These are phyloP conservation scores for Echiichthys vipera DNA, from an alignment of 2,797 vertebrate genomes.

Conservation along the genomic window DNA sequence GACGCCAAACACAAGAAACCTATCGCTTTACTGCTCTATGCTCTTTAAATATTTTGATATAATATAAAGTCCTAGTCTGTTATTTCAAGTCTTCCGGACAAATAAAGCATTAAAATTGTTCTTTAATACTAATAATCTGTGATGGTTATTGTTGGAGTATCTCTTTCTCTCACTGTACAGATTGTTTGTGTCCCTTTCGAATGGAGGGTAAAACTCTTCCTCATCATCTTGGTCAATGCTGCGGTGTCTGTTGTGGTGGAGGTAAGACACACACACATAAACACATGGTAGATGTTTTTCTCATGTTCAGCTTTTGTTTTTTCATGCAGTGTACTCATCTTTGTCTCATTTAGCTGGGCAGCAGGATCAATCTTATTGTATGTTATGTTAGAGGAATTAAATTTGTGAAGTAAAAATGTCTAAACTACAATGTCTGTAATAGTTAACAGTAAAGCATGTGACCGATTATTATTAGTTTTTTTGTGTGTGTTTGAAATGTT, in stretches of 20 bases:
- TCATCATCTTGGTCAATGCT: conserved; percentile 89
- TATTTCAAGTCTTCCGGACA: background rate
- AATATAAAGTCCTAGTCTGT: background rate
- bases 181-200: conserved; percentile 92
- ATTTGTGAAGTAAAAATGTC: conserved; percentile 14
- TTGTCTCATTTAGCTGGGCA: conserved; percentile 58
- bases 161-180: conserved; percentile 70
- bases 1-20: background rate
- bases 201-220: conserved; percentile 89
- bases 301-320: conserved; percentile 60
- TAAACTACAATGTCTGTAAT: background rate
- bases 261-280: conserved; percentile 85
- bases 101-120: background rate
- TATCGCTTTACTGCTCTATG: background rate
- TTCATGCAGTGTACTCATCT: conserved; percentile 76
- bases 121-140: background rate
- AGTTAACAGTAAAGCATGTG: background rate
- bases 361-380: conserved; percentile 36
- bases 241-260: conserved; percentile 88
- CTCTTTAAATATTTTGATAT: background rate
- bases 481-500: too few relatives aligned
- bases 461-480: background rate
- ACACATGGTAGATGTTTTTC: conserved; percentile 37
- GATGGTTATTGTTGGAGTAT: background rate
- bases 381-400: conserved; percentile 21